Evolutionary conservation across 1,140 invertebrate species (phyloP).

Genomic region (Scaptomyza graminum): DNA sequence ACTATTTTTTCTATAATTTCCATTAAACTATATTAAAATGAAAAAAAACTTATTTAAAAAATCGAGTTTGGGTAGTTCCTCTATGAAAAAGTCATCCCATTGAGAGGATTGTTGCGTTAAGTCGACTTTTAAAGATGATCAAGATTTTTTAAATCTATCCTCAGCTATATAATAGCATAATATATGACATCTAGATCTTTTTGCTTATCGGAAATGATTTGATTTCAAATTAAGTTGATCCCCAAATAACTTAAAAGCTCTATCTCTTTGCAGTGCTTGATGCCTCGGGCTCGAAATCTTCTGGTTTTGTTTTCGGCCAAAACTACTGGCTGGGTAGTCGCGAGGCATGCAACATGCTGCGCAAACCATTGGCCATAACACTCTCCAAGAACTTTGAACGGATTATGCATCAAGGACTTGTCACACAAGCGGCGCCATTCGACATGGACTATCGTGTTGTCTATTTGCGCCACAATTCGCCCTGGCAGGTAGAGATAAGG

Average conservation of each 20-base stretch:
- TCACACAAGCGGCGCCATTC: slow-evolving; percentile 73
- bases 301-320: slow-evolving; percentile 80
- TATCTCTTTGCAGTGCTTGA: slow-evolving; percentile 64
- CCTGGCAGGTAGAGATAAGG: slow-evolving; percentile 83
- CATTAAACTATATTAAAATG: no score
- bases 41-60: no score
- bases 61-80: no score
- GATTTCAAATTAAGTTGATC: no score
- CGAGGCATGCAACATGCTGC: slow-evolving; percentile 61
- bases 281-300: slow-evolving; percentile 71
- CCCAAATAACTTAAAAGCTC: not conserved
- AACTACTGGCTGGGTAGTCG: slow-evolving; percentile 83
- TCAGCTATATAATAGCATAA: no score
- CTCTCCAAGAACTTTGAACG: slow-evolving; percentile 72
- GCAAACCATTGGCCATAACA: slow-evolving; percentile 64
- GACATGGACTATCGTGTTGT: slow-evolving; percentile 77
- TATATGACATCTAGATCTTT: no score
- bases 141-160: no score
- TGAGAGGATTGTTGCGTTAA: no score
- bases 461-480: slow-evolving; percentile 74
- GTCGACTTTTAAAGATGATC: no score
- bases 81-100: no score
- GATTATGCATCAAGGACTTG: slow-evolving; percentile 70
- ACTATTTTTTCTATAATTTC: no score
- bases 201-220: no score